Evolutionary conservation across 2,888 invertebrate species (phyloP), one percentile per base, ranked within the genome.

Genomic region (Tethea ocularis): DNA sequence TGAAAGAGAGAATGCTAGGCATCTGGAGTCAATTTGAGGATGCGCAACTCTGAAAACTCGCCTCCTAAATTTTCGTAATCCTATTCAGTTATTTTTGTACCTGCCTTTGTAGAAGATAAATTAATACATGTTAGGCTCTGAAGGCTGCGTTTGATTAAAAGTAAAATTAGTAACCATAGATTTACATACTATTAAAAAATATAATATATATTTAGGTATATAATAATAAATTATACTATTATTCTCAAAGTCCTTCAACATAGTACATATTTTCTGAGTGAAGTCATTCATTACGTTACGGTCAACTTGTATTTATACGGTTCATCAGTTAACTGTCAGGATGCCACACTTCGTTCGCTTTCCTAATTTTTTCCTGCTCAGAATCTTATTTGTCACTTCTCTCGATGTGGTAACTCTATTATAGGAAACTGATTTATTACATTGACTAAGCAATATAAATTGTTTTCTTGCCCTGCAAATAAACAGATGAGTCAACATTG

Each of bases 291-390:
- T 62, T 61, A 57, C 53, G 64, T 62, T 61, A 57, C 53, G 64
- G 67, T 63, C 64, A 63, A 64, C 59, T 60, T 57, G 59, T 71
- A 69, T 71, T 68, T 69, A 66, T 69, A 61, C 57, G 52, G 52
- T 22, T 57, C 68, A 68, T 76, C 68, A 67, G 67, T 75, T 74
- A 66, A 62, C 61, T 54, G 52, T 58, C 63, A 20, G 20, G 46
- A 20, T 46, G 46, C 62, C 36, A 53, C 58, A 59, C 63, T 63
- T 55, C 59, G 17, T 52, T 29, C 61, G 61, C 57, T 61, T 56
- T 63, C 24, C 7, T 33, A 13, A 13, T 13, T 33, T 33, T 41
- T 41, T 41, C 41, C 41, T 33, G 13, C 33, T 33, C 33, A 13
- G 33, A 33, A 17, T 10, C 1, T 17, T 7, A 5, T 7, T 41